phyloP scores from a whole-genome alignment of 2,888 invertebrate genomes.

The Phortica okadai region DNA sequence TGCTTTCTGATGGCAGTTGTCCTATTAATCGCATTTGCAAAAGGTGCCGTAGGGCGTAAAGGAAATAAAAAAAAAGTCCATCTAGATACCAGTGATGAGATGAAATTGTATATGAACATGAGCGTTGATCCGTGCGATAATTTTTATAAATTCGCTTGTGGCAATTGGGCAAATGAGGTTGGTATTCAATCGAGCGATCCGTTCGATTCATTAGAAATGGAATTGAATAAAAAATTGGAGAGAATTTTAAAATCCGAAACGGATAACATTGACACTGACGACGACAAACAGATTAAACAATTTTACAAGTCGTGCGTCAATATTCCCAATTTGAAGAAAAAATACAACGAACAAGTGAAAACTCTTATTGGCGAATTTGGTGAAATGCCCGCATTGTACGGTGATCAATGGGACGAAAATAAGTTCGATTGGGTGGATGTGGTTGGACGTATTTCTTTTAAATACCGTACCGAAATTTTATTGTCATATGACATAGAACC shows the following conservation, averaged over 20 bases:
- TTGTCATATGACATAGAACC: slow-evolving; percentile 57
- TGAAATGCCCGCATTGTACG: slow-evolving; percentile 64
- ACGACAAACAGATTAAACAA: slow-evolving; percentile 64
- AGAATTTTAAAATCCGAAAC: slow-evolving; percentile 46
- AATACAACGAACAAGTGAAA: slow-evolving; percentile 48
- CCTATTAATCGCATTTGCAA: background rate
- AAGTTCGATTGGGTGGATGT: slow-evolving; percentile 69
- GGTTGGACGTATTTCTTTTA: slow-evolving; percentile 53
- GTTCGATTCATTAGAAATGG: slow-evolving; percentile 60
- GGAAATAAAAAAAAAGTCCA: slow-evolving; percentile 35
- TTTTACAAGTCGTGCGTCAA: slow-evolving; percentile 69
- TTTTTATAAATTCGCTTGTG: slow-evolving; percentile 73
- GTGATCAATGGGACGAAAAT: slow-evolving; percentile 57
- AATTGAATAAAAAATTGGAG: slow-evolving; percentile 59
- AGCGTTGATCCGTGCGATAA: slow-evolving; percentile 66
- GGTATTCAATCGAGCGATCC: slow-evolving; percentile 60
- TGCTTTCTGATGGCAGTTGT: background rate
- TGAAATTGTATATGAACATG: slow-evolving; percentile 64
- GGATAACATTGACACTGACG: slow-evolving; percentile 49
- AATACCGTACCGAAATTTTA: slow-evolving; percentile 58
- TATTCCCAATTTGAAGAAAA: slow-evolving; percentile 38
- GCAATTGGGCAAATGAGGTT: slow-evolving; percentile 62
- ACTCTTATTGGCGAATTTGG: slow-evolving; percentile 64
- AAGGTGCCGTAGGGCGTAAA: slow-evolving; percentile 27
- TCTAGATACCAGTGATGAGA: slow-evolving; percentile 51